Conservation (phyloP, 2,113 vertebrate genomes). For the Cavia porcellus region DNA sequence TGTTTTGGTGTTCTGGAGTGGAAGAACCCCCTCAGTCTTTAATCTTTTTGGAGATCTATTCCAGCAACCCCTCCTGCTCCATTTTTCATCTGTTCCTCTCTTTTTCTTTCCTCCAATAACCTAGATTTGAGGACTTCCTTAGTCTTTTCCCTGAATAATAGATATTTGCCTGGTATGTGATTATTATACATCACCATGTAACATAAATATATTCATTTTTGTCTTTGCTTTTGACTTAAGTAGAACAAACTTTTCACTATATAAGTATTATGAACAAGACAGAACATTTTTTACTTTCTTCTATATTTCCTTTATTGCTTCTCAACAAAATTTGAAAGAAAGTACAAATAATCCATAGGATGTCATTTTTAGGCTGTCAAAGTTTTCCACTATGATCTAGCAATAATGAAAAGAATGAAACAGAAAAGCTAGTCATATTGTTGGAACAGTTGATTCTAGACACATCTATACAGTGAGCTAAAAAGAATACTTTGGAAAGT, state of each 20-base stretch:
- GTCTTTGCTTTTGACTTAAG: neutral
- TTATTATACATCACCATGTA: neutral
- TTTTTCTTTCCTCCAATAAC: neutral
- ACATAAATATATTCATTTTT: neutral
- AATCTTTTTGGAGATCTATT: neutral
- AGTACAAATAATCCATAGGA: neutral
- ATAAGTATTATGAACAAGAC: neutral
- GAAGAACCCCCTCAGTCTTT: neutral
- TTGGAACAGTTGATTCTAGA: neutral
- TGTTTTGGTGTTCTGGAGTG: neutral
- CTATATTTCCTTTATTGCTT: neutral
- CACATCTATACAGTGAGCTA: neutral
- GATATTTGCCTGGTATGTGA: neutral
- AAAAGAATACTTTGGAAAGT: neutral
- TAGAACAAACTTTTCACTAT: neutral
- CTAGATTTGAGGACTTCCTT: neutral
- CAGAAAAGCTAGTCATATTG: neutral
- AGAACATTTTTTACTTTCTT: neutral
- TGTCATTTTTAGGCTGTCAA: neutral
- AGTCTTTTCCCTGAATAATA: neutral
- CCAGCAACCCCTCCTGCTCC: neutral
- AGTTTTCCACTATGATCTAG: neutral
- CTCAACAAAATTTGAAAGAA: neutral
- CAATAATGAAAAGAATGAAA: neutral
- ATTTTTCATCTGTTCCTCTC: too few relatives aligned